phyloP scores from a whole-genome alignment of 2,888 invertebrate genomes.

The Thymelicus acteon region DNA sequence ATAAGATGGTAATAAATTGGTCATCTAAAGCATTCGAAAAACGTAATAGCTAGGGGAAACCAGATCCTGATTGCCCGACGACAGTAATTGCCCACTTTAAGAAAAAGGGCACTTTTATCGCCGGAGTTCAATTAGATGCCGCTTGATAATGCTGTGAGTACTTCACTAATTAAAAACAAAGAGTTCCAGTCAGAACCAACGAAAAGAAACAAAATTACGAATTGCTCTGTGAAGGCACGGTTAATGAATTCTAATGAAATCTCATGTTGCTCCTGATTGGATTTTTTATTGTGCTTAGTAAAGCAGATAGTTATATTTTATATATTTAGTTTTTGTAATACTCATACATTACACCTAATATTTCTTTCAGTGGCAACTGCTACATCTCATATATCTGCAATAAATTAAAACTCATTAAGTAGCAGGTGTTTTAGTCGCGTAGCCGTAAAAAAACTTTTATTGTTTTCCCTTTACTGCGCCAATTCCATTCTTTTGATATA shows the following conservation, averaged over 20 bases:
- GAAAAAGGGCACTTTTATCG: conserved; percentile 10
- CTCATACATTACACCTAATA: background rate
- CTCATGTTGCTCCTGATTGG: no score
- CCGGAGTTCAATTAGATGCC: background rate
- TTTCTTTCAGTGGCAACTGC: background rate
- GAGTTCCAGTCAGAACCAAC: background rate
- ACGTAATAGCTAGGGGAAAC: background rate
- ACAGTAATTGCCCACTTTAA: conserved; percentile 8
- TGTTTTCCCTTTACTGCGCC: conserved; percentile 60
- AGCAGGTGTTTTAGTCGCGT: conserved; percentile 67
- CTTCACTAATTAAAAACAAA: conserved; percentile 4
- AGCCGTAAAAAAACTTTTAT: conserved; percentile 74
- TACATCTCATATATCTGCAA: conserved; percentile 39
- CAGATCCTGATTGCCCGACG: background rate
- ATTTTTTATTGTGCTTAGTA: no score
- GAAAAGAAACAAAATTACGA: conserved; percentile 3
- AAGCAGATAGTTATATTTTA: no score
- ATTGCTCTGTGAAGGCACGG: background rate
- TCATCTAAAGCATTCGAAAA: background rate
- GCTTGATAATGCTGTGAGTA: conserved; percentile 4
- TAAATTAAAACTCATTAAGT: conserved; percentile 69
- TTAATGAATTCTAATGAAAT: no score
- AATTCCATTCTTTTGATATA: conserved; percentile 26
- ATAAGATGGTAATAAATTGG: background rate
- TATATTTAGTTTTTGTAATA: background rate